Evolutionary conservation across 2,888 invertebrate genomes (phyloP), one percentile per base, ranked within the genome.

Genomic region (Perdita meconis): DNA sequence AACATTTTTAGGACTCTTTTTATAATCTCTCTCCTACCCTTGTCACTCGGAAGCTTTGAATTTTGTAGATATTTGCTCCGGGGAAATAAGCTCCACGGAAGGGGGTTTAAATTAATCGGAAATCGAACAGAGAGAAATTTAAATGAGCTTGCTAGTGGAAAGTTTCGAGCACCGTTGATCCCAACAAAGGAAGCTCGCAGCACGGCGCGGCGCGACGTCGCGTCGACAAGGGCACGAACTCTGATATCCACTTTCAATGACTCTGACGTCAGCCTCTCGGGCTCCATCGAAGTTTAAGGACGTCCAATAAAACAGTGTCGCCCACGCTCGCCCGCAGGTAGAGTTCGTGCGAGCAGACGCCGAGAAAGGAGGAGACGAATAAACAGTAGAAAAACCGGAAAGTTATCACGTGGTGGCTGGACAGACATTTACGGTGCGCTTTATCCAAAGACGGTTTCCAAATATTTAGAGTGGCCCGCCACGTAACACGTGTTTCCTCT

Each of bases 381-480:
- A 40, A 40, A 30, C 38, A 64, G 26, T 13, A 22, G 12, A 16
- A 22, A 55, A 55, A 55, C 3, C 13, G 22, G 51, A 34, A 16
- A 19, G 50, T 66, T 69, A n/a, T 68, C 59, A 47, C 61, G 22
- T 44, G 71, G 40, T 22, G 24, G 66, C 26, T 3, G 16, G 34
- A 16, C 19, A 38, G 65, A 63, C 34, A 53, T 66, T 57, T 24
- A 38, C 57, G n/a, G 10, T 19, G 12, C 42, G 44, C 8, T 65
- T 42, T 73, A 42, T 30, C 61, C 51, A 66, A 65, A 72, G 69
- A 26, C 61, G 10, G 50, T 60, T 56, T 82, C 72, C 75, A 84
- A 84, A 84, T 84, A 84, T 84, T 84, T 84, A 64, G 60, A 69
- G 42, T 44, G 50, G 55, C 64, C 47, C 19, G 63, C 50, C 59